Conservation (phyloP, 1,140 invertebrate species). For the Acromyrmex heyeri region DNA sequence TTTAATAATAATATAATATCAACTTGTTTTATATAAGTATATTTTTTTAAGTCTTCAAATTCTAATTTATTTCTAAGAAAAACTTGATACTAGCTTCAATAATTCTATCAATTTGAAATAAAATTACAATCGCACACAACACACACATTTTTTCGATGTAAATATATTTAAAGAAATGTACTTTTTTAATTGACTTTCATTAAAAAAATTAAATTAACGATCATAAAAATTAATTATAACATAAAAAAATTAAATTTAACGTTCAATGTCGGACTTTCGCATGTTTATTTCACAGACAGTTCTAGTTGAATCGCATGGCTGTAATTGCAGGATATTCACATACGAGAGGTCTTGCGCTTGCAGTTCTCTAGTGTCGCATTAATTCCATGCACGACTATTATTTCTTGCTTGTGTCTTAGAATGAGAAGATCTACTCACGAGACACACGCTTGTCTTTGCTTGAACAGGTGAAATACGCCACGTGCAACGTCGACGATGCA, state of each 20-base stretch:
- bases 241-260: too few relatives aligned
- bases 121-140: not conserved
- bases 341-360: not conserved
- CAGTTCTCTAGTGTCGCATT: slow-evolving; percentile 16
- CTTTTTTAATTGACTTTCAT: not conserved
- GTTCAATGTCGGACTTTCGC: not conserved
- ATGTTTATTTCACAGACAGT: not conserved
- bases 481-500: slow-evolving; percentile 24
- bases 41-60: not conserved
- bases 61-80: not conserved
- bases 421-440: slow-evolving; percentile 35
- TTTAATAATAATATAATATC: not conserved
- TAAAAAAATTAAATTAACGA: not conserved
- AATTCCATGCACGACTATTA: slow-evolving; percentile 2
- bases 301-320: not conserved
- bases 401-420: not conserved
- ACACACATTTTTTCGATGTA: not conserved
- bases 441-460: slow-evolving; percentile 24
- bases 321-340: not conserved
- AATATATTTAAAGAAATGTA: not conserved
- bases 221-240: too few relatives aligned
- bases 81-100: not conserved
- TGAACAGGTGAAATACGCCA: slow-evolving; percentile 60
- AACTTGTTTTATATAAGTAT: not conserved
- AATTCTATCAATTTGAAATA: not conserved